Evolutionary conservation across 2,888 invertebrate genomes (phyloP).

Genomic region (Melipona beecheii): DNA sequence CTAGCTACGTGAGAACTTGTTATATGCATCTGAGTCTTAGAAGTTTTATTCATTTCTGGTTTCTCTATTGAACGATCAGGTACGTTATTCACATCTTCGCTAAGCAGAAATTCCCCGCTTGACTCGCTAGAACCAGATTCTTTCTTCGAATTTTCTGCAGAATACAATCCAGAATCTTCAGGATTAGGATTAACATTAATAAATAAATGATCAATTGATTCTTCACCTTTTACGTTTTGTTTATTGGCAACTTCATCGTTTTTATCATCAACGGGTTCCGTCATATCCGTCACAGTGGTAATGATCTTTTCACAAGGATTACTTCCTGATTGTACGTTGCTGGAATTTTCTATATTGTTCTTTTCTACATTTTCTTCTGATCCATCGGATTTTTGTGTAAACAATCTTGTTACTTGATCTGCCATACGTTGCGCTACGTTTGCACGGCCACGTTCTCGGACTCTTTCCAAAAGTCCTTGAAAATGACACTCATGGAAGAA

Average conservation of each 20-base stretch:
- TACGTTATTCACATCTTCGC: slow-evolving; percentile 81
- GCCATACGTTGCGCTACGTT: slow-evolving; percentile 90
- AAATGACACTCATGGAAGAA: slow-evolving; percentile 94
- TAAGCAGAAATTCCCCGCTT: slow-evolving; percentile 82
- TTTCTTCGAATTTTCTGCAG: slow-evolving; percentile 82
- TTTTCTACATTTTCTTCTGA: slow-evolving; percentile 72
- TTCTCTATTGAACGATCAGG: slow-evolving; percentile 71
- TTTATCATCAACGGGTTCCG: slow-evolving; percentile 56
- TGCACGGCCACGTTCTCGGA: slow-evolving; percentile 90
- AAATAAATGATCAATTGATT: slow-evolving; percentile 71
- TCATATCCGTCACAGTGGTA: slow-evolving; percentile 62
- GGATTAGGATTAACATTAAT: slow-evolving; percentile 79
- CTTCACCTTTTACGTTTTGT: slow-evolving; percentile 56
- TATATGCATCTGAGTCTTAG: slow-evolving; percentile 58
- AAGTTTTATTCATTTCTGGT: slow-evolving; percentile 52
- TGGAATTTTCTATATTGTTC: slow-evolving; percentile 56
- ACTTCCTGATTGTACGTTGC: slow-evolving; percentile 60
- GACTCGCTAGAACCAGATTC: slow-evolving; percentile 83
- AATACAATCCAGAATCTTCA: slow-evolving; percentile 83
- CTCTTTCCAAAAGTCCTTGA: slow-evolving; percentile 90
- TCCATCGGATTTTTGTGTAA: slow-evolving; percentile 79
- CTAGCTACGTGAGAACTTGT: slow-evolving; percentile 72
- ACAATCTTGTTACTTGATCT: slow-evolving; percentile 87
- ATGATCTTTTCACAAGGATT: slow-evolving; percentile 66
- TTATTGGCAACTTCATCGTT: slow-evolving; percentile 42